Evolutionary conservation across 2,797 vertebrate genomes (phyloP).

Genomic region (Graptemys geographica): DNA sequence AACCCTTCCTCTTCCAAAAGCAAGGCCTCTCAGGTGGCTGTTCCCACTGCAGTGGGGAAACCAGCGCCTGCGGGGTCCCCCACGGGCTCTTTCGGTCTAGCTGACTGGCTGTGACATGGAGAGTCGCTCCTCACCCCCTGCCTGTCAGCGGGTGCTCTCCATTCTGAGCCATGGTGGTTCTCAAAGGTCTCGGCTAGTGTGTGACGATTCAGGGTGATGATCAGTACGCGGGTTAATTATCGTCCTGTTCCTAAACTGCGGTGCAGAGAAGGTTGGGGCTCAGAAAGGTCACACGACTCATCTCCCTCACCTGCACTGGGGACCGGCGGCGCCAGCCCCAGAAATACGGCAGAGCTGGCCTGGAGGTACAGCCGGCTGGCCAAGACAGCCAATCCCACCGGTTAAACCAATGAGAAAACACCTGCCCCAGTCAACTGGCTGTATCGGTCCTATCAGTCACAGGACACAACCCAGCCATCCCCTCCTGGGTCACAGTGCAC

Average conservation of each 20-base stretch:
- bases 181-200: conserved; percentile 42
- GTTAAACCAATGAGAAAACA: background rate
- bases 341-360: background rate
- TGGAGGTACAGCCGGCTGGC: background rate
- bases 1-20: background rate
- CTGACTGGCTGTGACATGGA: background rate
- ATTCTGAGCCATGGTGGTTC: conserved; percentile 10
- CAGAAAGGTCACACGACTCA: background rate
- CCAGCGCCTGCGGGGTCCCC: background rate
- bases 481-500: background rate
- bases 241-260: background rate
- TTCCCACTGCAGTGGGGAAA: background rate
- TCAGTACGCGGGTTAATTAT: conserved; percentile 28
- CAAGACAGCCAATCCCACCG: background rate
- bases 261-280: background rate
- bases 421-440: background rate
- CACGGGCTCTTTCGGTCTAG: background rate
- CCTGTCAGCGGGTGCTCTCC: background rate
- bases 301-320: background rate
- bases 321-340: background rate
- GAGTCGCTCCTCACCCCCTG: background rate
- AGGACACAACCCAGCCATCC: background rate
- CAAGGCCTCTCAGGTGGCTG: conserved; percentile 28
- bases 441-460: background rate
- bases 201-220: conserved; percentile 34